Evolutionary conservation across 2,113 vertebrate genomes (phyloP), one percentile per base, ranked within the genome.

Genomic region (Chitala chitala): DNA sequence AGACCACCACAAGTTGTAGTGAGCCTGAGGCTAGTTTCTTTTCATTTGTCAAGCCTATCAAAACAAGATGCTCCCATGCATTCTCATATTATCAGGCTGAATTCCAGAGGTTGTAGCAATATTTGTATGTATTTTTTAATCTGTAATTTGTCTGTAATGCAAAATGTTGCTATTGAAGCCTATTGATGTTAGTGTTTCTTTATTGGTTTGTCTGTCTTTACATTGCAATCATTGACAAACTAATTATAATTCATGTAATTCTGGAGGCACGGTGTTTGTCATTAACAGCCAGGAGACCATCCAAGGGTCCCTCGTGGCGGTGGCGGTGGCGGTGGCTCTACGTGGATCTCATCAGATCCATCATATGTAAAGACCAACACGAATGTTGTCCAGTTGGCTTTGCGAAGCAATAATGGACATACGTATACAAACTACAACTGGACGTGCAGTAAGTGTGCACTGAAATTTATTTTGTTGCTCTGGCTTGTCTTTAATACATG

Each of bases 1-100:
- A 79, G n/a, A 71, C 94, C 83, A 90, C 87, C 0, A 78, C 90
- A 69, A 71, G 86, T 36, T 92, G 89, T 73, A 75, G 76, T 51
- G 61, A 54, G 4, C 13, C 54, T 50, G 53, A 59, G 44, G 40
- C 40, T 22, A 22, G 54, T 72, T 58, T 58, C 63, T 36, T n/a
- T 63, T 20, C 10, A 20, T 63, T 29, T 63, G n/a, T 63, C 33
- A 5, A 63, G 10, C 64, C 64, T 46, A 22, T 66, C n/a, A n/a
- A n/a, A n/a, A n/a, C n/a, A n/a, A n/a, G n/a, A n/a, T n/a, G n/a
- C n/a, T n/a, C n/a, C 9, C 44, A 20, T 24, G 20, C 22, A 13
- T 44, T 66, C 38, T 46, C 22, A 46, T 13, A n/a, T 24, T 24
- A 66, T 38, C 59, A 26, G 63, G 10, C 3, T 66, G 51, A 54